Evolutionary conservation across 2,888 invertebrate species (phyloP).

Genomic region (Acrocyrtus sp.): DNA sequence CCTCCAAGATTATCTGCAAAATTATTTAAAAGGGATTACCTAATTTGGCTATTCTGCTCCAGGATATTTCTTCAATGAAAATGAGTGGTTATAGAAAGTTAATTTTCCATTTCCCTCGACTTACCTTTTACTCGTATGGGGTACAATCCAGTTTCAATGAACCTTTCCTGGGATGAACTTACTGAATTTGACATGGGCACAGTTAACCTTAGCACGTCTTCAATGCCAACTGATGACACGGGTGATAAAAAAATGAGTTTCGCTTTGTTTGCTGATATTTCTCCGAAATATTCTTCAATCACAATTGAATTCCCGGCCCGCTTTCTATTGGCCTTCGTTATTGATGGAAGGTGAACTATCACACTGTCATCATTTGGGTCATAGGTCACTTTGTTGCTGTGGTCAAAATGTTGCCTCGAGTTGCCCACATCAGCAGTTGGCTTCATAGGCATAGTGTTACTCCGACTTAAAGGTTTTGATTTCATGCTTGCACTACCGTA

Average conservation of each 20-base stretch:
- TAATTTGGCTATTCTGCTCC: too few species aligned
- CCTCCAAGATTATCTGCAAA: constrained; percentile 66
- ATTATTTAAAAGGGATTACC: neutral
- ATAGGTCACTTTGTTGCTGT: constrained; percentile 54
- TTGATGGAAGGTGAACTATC: constrained; percentile 57
- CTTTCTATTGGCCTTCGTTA: constrained; percentile 56
- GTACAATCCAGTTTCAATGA: constrained; percentile 55
- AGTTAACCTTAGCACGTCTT: constrained; percentile 58
- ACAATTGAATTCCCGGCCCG: constrained; percentile 48
- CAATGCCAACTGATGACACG: constrained; percentile 38
- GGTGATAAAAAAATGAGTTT: constrained; percentile 47
- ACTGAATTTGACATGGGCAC: constrained; percentile 9
- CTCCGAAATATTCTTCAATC: constrained; percentile 58
- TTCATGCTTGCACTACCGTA: constrained; percentile 13
- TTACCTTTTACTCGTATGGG: constrained; percentile 56
- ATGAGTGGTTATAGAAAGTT: neutral
- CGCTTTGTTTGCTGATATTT: constrained; percentile 48
- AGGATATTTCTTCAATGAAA: too few species aligned
- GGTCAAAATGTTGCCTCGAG: constrained; percentile 14
- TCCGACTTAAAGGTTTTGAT: neutral
- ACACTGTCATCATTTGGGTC: constrained; percentile 59
- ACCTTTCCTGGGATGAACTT: constrained; percentile 10
- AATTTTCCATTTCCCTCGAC: neutral
- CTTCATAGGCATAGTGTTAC: neutral
- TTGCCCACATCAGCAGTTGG: constrained; percentile 1